Evolutionary conservation across 2,113 vertebrate species (phyloP).

Genomic region (Notarius lentiginosus): DNA sequence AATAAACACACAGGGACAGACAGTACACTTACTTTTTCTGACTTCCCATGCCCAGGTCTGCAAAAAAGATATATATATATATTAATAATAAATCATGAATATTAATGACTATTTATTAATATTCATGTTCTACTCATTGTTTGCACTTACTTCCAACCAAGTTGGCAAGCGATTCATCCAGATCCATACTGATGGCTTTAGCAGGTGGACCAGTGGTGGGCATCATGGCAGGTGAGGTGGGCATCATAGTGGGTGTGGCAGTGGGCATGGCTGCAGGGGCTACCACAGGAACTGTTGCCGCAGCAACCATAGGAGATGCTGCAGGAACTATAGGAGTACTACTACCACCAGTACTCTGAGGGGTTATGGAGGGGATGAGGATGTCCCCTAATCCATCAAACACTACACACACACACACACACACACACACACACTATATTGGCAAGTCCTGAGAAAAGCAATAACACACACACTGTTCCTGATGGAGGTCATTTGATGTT

Average conservation of each 20-base stretch:
- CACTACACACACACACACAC: constrained; percentile 68
- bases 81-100: background rate
- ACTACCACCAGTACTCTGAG: constrained; percentile 82
- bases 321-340: constrained; percentile 53
- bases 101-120: background rate
- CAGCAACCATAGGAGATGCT: constrained; percentile 26
- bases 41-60: constrained; percentile 88
- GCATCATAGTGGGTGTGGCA: background rate
- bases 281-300: background rate
- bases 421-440: background rate
- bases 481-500: background rate
- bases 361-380: constrained; percentile 92
- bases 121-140: background rate
- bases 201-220: constrained; percentile 68
- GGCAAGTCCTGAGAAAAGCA: background rate
- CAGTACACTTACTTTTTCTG: constrained; percentile 88
- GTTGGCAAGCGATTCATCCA: constrained; percentile 93
- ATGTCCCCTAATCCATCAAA: constrained; percentile 96
- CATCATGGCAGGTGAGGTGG: constrained; percentile 2
- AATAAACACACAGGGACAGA: constrained; percentile 4
- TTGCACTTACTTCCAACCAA: constrained; percentile 88
- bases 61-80: constrained; percentile 50
- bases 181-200: constrained; percentile 89
- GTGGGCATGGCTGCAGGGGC: constrained; percentile 27
- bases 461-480: background rate